Conservation (phyloP, 2,113 vertebrate genomes). For the Nothoprocta pentlandii region DNA sequence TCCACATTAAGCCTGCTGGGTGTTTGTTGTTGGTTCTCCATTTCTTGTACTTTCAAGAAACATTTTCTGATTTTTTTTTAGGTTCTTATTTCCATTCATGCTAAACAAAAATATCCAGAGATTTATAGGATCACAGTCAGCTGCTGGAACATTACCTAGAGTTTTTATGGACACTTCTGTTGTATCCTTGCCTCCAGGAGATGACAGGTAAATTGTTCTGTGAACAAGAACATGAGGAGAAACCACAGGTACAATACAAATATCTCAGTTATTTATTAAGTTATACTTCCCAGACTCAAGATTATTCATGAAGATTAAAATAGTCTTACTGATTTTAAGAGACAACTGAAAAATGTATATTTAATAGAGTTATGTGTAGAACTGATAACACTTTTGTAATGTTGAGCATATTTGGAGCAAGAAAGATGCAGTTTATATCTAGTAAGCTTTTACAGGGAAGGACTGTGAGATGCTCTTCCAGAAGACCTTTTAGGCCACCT, state of each 20-base stretch:
- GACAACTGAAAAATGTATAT: background rate
- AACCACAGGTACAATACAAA: background rate
- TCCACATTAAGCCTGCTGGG: background rate
- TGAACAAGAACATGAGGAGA: background rate
- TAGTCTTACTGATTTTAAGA: background rate
- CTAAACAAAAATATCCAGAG: background rate
- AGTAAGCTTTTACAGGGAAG: too few species aligned
- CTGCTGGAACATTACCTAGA: background rate
- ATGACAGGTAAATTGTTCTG: slow-evolving; percentile 4
- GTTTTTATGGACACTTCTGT: slow-evolving; percentile 22
- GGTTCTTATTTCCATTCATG: background rate
- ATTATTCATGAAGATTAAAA: background rate
- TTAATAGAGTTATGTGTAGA: rapidly evolving
- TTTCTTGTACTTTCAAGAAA: background rate
- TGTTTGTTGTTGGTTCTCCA: background rate
- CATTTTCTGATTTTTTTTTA: background rate
- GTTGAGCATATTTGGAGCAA: background rate
- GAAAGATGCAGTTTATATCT: background rate
- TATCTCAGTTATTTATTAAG: background rate
- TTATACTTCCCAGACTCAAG: background rate
- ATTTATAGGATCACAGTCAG: background rate
- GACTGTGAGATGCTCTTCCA: background rate
- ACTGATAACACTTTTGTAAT: rapidly evolving
- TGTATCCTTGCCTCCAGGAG: background rate
- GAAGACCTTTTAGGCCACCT: background rate